Conservation (phyloP, 2,113 vertebrate genomes). For the Microtus ochrogaster region DNA sequence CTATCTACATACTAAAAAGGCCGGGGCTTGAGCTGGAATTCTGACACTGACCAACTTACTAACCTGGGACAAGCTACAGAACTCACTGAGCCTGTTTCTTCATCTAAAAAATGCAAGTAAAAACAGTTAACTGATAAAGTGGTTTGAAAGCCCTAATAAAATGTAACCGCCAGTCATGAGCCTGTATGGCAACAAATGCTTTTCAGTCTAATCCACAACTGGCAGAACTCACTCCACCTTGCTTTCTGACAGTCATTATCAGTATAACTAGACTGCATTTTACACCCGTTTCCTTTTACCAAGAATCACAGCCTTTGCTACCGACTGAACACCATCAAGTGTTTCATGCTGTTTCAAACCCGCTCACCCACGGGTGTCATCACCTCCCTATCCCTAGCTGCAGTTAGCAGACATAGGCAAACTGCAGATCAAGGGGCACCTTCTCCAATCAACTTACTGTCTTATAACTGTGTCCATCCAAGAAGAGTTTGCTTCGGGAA, state of each 20-base stretch:
- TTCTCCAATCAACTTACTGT: conserved; percentile 91
- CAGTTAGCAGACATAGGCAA: neutral
- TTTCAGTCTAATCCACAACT: neutral
- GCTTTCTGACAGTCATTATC: conserved; percentile 29
- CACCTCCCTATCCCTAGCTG: neutral
- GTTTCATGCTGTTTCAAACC: conserved; percentile 10
- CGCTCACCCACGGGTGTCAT: neutral
- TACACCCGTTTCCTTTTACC: neutral
- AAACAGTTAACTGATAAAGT: neutral
- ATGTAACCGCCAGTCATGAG: neutral
- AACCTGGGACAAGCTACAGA: neutral
- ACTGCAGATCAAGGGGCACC: neutral
- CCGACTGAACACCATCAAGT: neutral
- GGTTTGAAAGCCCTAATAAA: neutral
- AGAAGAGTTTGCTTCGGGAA: conserved; percentile 98
- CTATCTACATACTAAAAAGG: conserved; percentile 13
- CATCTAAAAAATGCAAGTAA: neutral
- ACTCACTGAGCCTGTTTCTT: conserved; percentile 21
- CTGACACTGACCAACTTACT: neutral
- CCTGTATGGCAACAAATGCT: neutral
- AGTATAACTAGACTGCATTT: neutral
- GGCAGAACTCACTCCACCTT: neutral
- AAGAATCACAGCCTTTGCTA: neutral
- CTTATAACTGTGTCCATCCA: conserved; percentile 99
- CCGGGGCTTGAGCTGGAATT: neutral